Conservation (phyloP, 92 coral and sea anemone genomes). For the Zoanthus gigantus region DNA sequence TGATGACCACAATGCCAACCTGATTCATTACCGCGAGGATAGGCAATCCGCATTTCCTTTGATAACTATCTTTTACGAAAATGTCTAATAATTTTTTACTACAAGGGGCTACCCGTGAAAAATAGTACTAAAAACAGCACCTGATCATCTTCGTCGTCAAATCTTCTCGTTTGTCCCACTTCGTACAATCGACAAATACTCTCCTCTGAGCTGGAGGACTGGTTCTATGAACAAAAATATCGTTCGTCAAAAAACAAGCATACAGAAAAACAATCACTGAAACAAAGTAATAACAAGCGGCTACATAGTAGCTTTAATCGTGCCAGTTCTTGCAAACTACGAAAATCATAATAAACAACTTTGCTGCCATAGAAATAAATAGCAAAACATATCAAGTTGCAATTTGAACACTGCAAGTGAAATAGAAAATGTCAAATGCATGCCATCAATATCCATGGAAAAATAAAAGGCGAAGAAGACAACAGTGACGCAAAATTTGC, state of each 20-base stretch:
- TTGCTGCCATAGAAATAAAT: too few relatives aligned
- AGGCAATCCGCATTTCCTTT: neutral
- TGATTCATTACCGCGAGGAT: too few relatives aligned
- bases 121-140: conserved; percentile 17
- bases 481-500: too few relatives aligned
- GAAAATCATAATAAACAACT: neutral
- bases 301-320: neutral
- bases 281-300: neutral
- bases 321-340: too few relatives aligned
- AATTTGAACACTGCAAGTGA: too few relatives aligned
- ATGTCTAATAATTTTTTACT: too few relatives aligned
- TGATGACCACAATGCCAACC: too few relatives aligned
- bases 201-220: conserved; percentile 74
- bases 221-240: conserved; percentile 65
- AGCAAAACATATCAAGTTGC: too few relatives aligned
- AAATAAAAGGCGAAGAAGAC: too few relatives aligned
- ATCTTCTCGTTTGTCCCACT: conserved; percentile 87
- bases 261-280: neutral
- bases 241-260: neutral
- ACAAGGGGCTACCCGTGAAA: too few relatives aligned
- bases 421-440: too few relatives aligned
- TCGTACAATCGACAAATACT: conserved; percentile 94
- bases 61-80: neutral
- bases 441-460: too few relatives aligned
- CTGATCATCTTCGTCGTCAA: conserved; percentile 92